Base-by-base conservation (phyloP, 64 coral and sea anemone genomes). In the Stichodactyla helianthus region DNA sequence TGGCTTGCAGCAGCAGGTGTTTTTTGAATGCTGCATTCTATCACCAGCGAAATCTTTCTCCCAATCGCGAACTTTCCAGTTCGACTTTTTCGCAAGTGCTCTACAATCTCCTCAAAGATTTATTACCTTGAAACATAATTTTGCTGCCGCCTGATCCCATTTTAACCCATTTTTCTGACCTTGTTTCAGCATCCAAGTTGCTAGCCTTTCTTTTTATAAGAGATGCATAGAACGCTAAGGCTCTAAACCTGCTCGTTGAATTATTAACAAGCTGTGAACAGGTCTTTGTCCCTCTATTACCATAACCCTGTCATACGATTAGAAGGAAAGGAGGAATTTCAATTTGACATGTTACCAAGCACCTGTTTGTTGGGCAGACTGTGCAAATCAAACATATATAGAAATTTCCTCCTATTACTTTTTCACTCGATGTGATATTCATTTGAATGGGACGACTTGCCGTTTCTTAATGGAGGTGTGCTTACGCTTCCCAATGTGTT, bases 211-310 rank as follows among this genome's bases (percentile, higher is more conserved):
- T 81, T 22, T 81, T 81, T 1, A 52, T 54, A 81, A 52, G 13
- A 5, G 51, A 81, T 54, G 14, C 51, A 11, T 81, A 15, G 12
- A 54, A 81, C 52, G 78, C 78, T 81, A 81, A 81, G 78, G 50
- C 51, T 81, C 52, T 54, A 81, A 81, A 54, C 15, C 78, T 81
- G 52, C 52, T 22, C 53, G 50, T 81, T 81, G 78, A 81, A 81
- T 81, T 19, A 81, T 81, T 81, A 81, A 81, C 78, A 54, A 81
- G 78, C 16, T 81, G 15, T 51, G 78, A 81, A 81, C 78, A 81
- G 78, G 78, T 81, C 52, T 81, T 81, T 51, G 35, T 81, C 7
- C 6, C 31, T 52, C 52, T 81, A 81, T 81, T 81, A 81, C 78
- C 78, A 81, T 81, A 81, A 53, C 78, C 51, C 78, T 81, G 78